Evolutionary conservation across 1,140 invertebrate genomes (phyloP), one percentile per base, ranked within the genome.

Genomic region (Papilio aristodemus): DNA sequence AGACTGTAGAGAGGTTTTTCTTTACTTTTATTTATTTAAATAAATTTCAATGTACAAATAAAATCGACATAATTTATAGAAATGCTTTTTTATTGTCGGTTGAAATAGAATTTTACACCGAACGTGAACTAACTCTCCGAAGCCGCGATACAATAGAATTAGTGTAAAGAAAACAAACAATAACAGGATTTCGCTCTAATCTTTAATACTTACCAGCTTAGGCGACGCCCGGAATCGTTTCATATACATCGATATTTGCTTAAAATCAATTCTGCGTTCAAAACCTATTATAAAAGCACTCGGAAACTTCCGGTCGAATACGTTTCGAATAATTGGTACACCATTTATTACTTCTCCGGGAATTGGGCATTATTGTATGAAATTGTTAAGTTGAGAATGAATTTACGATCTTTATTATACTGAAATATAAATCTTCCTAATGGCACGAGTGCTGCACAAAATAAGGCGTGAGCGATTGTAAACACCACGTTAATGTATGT

Each of bases 141-240:
- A 69, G 68, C 59, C 71, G 63, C 69, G n/a, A 67, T 67, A 87
- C 82, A 89, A 86, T 83, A 76, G 85, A 78, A 84, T 88, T 84
- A 86, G 58, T 37, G 66, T 64, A 83, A 89, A 89, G 87, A 87
- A 90, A 89, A 90, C 83, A 91, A 90, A 89, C 84, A 91, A 89
- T 85, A 87, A 89, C 85, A 89, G 82, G 82, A 89, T 91, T 89
- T 88, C 82, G 72, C 13, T 80, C 81, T 91, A 91, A 89, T 87
- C 84, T 82, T 78, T 81, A 71, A 82, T 86, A 86, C 82, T 85
- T 74, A 72, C 54, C 81, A 75, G 82, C 86, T 89, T 87, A 90
- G 76, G 77, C 70, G 81, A 73, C 66, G 66, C 70, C 43, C 70
- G 66, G 72, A 77, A 79, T 59, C 76, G 68, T 76, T 79, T 75